Conservation (phyloP, 2,797 vertebrate genomes). For the Enteromius viviparus region DNA sequence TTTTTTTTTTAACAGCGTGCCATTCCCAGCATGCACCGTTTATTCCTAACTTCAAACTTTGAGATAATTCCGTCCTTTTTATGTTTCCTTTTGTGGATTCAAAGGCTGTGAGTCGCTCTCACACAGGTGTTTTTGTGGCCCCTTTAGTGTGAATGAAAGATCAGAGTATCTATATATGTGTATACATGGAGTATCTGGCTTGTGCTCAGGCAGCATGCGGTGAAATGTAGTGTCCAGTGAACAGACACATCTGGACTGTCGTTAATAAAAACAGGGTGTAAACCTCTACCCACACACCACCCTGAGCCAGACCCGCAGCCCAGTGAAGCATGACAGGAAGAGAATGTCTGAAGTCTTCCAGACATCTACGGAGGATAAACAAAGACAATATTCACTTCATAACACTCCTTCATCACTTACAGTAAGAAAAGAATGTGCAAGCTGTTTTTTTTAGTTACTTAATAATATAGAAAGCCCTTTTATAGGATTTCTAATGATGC, state of each 20-base stretch:
- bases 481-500: background rate
- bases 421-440: constrained; percentile 36
- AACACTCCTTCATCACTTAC: constrained; percentile 30
- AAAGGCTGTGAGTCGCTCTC: constrained; percentile 38
- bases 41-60: constrained; percentile 70
- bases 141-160: constrained; percentile 12
- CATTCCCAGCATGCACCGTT: constrained; percentile 75
- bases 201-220: constrained; percentile 61
- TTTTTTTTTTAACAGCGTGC: constrained; percentile 66
- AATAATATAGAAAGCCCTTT: background rate
- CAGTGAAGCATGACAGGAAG: constrained; percentile 64
- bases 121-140: constrained; percentile 40
- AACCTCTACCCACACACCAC: constrained; percentile 60
- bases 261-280: constrained; percentile 64
- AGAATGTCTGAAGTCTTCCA: constrained; percentile 66
- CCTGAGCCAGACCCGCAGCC: constrained; percentile 51
- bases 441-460: background rate
- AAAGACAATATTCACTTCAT: constrained; percentile 46
- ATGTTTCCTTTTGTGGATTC: constrained; percentile 63
- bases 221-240: constrained; percentile 70
- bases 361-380: constrained; percentile 48
- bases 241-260: constrained; percentile 69
- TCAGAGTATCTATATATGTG: background rate
- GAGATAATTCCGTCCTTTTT: constrained; percentile 69
- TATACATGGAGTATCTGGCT: constrained; percentile 52